Evolutionary conservation across 2,113 vertebrate species (phyloP).

Genomic region (Eudyptes chrysolophus): DNA sequence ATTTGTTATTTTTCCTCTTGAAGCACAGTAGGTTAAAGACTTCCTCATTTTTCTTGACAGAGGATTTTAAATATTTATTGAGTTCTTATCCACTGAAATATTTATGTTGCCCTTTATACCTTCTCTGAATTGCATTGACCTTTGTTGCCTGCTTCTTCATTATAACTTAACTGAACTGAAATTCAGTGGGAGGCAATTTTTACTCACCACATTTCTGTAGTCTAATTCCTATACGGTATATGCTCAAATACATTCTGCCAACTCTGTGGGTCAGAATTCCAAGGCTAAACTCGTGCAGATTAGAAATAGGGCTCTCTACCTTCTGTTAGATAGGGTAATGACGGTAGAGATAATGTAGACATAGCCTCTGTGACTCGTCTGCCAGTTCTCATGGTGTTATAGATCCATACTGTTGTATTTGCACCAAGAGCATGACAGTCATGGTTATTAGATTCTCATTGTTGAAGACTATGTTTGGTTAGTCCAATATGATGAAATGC

Average conservation of each 20-base stretch:
- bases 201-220: not conserved
- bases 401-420: not conserved
- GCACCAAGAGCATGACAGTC: not conserved
- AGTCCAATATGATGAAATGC: not conserved
- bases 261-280: not conserved
- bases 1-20: not conserved
- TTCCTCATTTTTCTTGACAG: not conserved
- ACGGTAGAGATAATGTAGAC: not conserved
- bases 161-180: not conserved
- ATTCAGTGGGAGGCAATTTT: not conserved
- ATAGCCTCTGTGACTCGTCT: not conserved
- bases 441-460: not conserved
- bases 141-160: not conserved
- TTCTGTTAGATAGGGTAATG: not conserved
- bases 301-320: accelerated
- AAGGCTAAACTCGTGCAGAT: not conserved
- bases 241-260: not conserved
- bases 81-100: not conserved
- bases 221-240: not conserved
- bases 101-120: not conserved
- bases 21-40: not conserved
- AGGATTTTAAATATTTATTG: not conserved
- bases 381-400: not conserved
- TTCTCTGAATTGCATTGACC: constrained; percentile 8
- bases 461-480: not conserved